Percentiles rank a stretch among this genome's conserved stretches.
These are phyloP conservation scores for Trachelus troglodyta DNA, from an alignment of 2,888 invertebrate species.

Conservation along the genomic window DNA sequence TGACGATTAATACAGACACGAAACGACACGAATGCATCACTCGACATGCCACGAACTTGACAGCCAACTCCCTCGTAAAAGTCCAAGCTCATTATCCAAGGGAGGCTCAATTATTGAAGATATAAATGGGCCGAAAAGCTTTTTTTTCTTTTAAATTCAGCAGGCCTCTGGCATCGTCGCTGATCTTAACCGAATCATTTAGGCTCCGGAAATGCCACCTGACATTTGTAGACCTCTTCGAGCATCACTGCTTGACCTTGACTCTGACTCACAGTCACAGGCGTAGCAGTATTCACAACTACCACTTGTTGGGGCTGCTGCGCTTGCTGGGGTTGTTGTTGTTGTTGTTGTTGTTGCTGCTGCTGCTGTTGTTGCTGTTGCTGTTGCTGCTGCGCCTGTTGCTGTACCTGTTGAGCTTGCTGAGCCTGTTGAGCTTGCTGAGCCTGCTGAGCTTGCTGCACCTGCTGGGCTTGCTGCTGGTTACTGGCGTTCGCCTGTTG, in stretches of 20 bases:
- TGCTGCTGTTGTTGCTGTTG: conserved; percentile 51
- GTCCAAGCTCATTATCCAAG: background rate
- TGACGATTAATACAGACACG: background rate
- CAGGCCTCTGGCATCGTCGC: background rate
- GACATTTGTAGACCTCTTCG: conserved; percentile 65
- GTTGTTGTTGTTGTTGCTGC: conserved; percentile 50
- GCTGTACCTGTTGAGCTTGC: conserved; percentile 49
- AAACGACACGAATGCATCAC: background rate
- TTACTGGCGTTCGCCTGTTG: conserved; percentile 66
- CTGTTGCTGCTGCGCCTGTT: conserved; percentile 53
- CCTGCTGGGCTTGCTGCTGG: conserved; percentile 65
- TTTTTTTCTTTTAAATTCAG: background rate
- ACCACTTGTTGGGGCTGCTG: conserved; percentile 61
- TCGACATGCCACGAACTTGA: background rate
- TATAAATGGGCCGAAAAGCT: background rate
- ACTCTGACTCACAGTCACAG: conserved; percentile 62
- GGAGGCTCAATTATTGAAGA: background rate
- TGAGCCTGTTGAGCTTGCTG: conserved; percentile 54
- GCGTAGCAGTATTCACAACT: conserved; percentile 62
- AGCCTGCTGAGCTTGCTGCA: conserved; percentile 61
- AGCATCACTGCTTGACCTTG: conserved; percentile 64
- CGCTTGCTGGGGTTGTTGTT: conserved; percentile 52
- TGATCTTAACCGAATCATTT: conserved; percentile 60
- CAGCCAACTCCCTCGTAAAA: background rate
- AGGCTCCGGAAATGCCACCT: conserved; percentile 64